Evolutionary conservation across 2,113 vertebrate species (phyloP), one percentile per base, ranked within the genome.

Genomic region (Zosterops borbonicus): DNA sequence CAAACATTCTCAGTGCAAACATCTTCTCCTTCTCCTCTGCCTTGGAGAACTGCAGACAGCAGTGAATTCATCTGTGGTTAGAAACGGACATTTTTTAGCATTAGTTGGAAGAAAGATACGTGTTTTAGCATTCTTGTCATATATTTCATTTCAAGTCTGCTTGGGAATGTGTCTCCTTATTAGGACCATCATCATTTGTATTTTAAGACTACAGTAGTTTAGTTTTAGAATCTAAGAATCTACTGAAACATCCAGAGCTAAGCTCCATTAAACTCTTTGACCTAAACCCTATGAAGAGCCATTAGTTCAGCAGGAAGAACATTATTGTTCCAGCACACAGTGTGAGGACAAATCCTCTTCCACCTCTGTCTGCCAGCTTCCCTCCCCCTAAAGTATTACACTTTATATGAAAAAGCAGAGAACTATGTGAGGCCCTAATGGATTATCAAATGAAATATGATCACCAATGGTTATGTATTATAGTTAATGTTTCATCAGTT

Each of bases 251-350:
- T 96, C 86, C 47, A 95, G 85, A 95, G 95, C 74, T 97, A 96
- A 97, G 95, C 76, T 96, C 91, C 95, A 96, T 96, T 97, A 97
- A 95, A 92, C 92, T 71, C 84, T 95, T 97, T 95, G 92, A 97
- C 96, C 90, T 89, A 93, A 95, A 96, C 94, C 92, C 85, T 96
- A 69, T 76, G 85, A 95, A 71, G 55, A 96, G 87, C 59, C 83
- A 96, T 94, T 94, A 96, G 87, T 95, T 96, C 94, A 97, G 93
- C 92, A 92, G 94, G 91, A 92, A 90, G 93, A 95, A 90, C 92
- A 96, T 96, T 95, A 97, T 63, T 92, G 89, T 90, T 88, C 79
- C 83, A 94, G 84, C 92, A 95, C 90, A 93, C 82, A 95, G 83
- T 95, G 88, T 95, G 93, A 95, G 94, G 83, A 93, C 44, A 93